phyloP scores from a whole-genome alignment of 2,888 invertebrate species.

The Lasioglossum vierecki region DNA sequence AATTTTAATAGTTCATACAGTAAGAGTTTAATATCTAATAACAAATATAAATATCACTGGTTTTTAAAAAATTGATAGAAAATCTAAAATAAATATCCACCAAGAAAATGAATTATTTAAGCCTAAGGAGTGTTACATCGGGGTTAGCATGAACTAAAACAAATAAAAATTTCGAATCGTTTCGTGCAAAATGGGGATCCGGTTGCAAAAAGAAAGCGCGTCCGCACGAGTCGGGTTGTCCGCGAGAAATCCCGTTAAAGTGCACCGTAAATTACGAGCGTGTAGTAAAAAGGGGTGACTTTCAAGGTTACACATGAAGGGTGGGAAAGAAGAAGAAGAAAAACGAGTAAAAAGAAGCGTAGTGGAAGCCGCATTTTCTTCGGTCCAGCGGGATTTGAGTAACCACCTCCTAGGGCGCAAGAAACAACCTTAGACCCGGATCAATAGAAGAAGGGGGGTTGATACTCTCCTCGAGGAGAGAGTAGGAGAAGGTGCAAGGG shows the following conservation, averaged over 20 bases:
- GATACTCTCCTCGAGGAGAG: slow-evolving; percentile 65
- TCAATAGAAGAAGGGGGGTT: slow-evolving; percentile 82
- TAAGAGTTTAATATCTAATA: neutral
- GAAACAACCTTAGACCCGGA: slow-evolving; percentile 81
- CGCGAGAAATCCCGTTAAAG: slow-evolving; percentile 38
- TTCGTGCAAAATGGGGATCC: neutral
- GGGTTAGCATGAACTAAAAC: neutral
- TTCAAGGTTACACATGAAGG: slow-evolving; percentile 64
- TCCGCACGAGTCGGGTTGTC: neutral
- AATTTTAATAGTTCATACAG: neutral
- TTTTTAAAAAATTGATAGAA: neutral
- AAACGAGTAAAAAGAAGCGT: slow-evolving; percentile 39
- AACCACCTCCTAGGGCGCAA: slow-evolving; percentile 71
- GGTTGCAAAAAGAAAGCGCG: neutral
- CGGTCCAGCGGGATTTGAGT: slow-evolving; percentile 56
- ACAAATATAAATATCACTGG: neutral
- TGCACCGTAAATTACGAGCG: slow-evolving; percentile 43
- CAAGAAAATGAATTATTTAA: neutral
- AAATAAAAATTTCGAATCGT: neutral
- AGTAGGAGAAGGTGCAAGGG: slow-evolving; percentile 48
- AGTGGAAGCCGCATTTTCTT: slow-evolving; percentile 51
- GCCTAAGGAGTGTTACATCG: neutral
- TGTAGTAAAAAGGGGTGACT: slow-evolving; percentile 31
- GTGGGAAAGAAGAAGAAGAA: neutral
- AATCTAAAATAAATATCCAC: neutral